Conservation (phyloP, 2,888 invertebrate genomes). For the Amiota communis region DNA sequence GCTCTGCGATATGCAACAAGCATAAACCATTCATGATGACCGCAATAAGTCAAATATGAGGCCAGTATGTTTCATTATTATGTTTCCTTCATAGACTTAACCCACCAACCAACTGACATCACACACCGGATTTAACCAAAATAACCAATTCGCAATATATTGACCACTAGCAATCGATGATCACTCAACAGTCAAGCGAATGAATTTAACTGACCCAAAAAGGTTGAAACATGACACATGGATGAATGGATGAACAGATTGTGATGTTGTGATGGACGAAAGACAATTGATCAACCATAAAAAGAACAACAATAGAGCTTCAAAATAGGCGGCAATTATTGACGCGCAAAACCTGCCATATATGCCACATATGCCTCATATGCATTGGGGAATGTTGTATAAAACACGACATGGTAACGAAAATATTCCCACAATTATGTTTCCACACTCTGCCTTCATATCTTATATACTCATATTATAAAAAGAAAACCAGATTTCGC, state of each 20-base stretch:
- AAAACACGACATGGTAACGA: background rate
- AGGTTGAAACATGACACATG: too few species aligned
- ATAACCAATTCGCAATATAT: background rate
- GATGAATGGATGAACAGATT: too few species aligned
- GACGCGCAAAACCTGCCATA: background rate
- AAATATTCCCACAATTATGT: slow-evolving; percentile 11
- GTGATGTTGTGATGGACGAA: too few species aligned
- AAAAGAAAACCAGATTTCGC: slow-evolving; percentile 11
- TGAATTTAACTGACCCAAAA: too few species aligned
- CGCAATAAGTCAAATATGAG: slow-evolving; percentile 64
- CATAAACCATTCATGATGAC: slow-evolving; percentile 40
- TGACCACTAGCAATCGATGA: too few species aligned
- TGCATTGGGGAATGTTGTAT: background rate
- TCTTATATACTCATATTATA: too few species aligned
- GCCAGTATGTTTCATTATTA: slow-evolving; percentile 61
- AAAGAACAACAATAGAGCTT: too few species aligned
- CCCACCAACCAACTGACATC: background rate
- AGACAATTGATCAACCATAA: too few species aligned
- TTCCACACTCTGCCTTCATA: background rate
- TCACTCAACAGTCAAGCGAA: too few species aligned
- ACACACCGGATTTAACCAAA: background rate
- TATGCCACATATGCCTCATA: background rate
- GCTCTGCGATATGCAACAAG: slow-evolving; percentile 48
- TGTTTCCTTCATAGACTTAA: too few species aligned
- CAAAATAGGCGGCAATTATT: slow-evolving; percentile 1